Conservation (phyloP, 1,140 invertebrate genomes). For the Pogonomyrmex barbatus region DNA sequence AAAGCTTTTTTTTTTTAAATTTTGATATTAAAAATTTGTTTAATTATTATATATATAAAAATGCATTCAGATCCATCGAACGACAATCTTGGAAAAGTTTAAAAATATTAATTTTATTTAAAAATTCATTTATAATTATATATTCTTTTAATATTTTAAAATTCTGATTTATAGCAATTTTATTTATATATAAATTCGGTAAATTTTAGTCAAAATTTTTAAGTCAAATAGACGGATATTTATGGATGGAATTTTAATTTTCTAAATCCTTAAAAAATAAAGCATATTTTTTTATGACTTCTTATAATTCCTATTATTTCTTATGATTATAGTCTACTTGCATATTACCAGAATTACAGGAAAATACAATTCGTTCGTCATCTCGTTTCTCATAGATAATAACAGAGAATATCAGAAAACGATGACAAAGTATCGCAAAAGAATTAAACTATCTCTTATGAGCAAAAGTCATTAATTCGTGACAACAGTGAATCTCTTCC, state of each 20-base stretch:
- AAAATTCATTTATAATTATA: background rate
- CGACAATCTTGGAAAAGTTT: background rate
- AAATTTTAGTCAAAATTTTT: background rate
- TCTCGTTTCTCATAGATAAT: too few species aligned
- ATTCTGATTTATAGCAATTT: background rate
- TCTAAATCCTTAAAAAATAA: too few species aligned
- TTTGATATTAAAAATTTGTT: background rate
- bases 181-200: background rate
- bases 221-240: too few species aligned
- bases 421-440: background rate
- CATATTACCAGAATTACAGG: too few species aligned
- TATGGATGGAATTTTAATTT: too few species aligned
- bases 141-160: background rate
- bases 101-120: background rate
- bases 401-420: background rate
- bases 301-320: too few species aligned
- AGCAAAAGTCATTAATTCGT: conserved; percentile 45
- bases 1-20: background rate
- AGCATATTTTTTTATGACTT: too few species aligned
- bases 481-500: conserved; percentile 24
- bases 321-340: too few species aligned
- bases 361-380: too few species aligned
- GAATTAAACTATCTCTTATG: conserved; percentile 39
- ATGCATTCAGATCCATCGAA: background rate
- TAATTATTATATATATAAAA: background rate